Conservation (phyloP, 2,888 invertebrate genomes). For the Drosophila merina region DNA sequence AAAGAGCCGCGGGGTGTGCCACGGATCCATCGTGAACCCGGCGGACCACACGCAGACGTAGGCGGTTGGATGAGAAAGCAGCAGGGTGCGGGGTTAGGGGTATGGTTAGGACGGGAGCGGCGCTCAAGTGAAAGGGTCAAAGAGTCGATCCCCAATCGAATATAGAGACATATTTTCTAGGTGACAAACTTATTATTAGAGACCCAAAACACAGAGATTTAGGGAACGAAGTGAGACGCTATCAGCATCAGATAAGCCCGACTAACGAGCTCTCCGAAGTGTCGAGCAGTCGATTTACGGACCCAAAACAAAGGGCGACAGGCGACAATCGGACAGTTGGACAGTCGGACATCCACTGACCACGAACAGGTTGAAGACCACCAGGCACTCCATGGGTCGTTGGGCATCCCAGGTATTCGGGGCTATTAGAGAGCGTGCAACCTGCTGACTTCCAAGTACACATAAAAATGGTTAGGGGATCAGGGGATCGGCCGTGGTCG, state of each 20-base stretch:
- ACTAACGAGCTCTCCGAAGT: constrained; percentile 55
- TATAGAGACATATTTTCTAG: constrained; percentile 79
- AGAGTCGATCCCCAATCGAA: constrained; percentile 15
- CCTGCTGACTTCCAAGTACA: constrained; percentile 76
- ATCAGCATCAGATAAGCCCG: constrained; percentile 75
- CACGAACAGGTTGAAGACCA: constrained; percentile 72
- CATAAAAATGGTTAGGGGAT: constrained; percentile 62
- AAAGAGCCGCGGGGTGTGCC: constrained; percentile 58
- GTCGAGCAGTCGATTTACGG: constrained; percentile 77
- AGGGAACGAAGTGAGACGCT: constrained; percentile 64
- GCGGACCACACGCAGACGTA: constrained; percentile 63
- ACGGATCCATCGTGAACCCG: background rate
- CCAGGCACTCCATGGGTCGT: constrained; percentile 48
- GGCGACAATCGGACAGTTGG: constrained; percentile 32
- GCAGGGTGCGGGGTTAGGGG: background rate
- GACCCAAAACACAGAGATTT: constrained; percentile 26
- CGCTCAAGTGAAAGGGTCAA: constrained; percentile 67
- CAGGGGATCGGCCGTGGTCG: constrained; percentile 48
- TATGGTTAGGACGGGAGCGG: constrained; percentile 36
- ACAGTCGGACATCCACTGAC: background rate
- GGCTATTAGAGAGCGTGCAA: constrained; percentile 31
- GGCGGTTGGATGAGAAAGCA: constrained; percentile 24
- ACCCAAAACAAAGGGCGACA: constrained; percentile 74
- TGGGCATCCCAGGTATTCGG: constrained; percentile 41
- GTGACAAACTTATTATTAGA: constrained; percentile 81